Conservation (phyloP, 1,140 invertebrate species). For the Zaprionus inermis region DNA sequence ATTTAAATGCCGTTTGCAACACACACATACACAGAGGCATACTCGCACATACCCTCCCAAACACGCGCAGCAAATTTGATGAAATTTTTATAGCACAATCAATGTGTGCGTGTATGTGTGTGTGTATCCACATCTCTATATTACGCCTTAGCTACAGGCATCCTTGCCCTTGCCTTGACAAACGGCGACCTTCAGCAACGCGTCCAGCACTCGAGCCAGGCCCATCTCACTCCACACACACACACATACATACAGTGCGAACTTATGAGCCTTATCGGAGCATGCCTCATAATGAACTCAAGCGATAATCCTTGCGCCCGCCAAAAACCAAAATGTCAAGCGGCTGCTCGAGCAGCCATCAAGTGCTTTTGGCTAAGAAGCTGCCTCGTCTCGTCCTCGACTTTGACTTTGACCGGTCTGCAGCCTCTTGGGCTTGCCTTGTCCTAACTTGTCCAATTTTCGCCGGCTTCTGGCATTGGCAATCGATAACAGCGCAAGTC, state of each 20-base stretch:
- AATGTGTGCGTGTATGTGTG: slow-evolving; percentile 24
- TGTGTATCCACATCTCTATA: slow-evolving; percentile 54
- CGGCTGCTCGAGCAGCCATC: slow-evolving; percentile 37
- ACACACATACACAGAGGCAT: slow-evolving; percentile 20
- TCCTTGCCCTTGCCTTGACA: slow-evolving; percentile 75
- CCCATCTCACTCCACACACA: slow-evolving; percentile 1
- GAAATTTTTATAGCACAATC: slow-evolving; percentile 49
- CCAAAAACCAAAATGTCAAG: slow-evolving; percentile 23
- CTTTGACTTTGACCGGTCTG: slow-evolving; percentile 27
- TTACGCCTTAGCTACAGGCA: slow-evolving; percentile 45
- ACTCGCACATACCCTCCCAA: background rate
- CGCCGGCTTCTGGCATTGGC: background rate
- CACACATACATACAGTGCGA: slow-evolving; percentile 28
- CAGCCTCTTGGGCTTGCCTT: background rate
- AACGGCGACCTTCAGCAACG: slow-evolving; percentile 66
- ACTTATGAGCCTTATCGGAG: slow-evolving; percentile 53
- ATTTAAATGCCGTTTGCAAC: slow-evolving; percentile 46
- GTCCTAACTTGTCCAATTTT: background rate
- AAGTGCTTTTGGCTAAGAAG: slow-evolving; percentile 25
- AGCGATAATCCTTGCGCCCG: slow-evolving; percentile 71
- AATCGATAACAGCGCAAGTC: background rate
- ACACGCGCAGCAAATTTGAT: slow-evolving; percentile 22
- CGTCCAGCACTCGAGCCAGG: slow-evolving; percentile 45
- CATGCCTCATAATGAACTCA: slow-evolving; percentile 74
- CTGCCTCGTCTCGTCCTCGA: too few species aligned